A percentile compares a stretch with the other conserved stretches of the same genome.
Evolutionary conservation across 2,888 invertebrate species (phyloP).

Genomic region (Coleophora deauratella): DNA sequence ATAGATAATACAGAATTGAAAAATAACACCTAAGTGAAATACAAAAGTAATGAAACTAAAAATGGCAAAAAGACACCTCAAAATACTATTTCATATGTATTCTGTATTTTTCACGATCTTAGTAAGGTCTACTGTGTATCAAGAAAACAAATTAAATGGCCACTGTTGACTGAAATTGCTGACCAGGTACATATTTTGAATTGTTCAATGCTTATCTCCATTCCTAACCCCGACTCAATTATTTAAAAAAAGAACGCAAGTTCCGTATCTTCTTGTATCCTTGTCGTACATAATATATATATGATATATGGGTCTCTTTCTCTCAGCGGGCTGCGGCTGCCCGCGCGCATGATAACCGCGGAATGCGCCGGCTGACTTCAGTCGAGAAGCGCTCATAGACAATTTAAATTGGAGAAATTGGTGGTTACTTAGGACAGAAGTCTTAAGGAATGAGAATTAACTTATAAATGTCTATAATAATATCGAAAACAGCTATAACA

Average conservation of each 20-base stretch:
- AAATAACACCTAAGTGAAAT: too few species aligned
- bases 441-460: too few species aligned
- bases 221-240: slow-evolving; percentile 65
- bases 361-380: slow-evolving; percentile 72
- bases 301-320: slow-evolving; percentile 38
- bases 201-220: slow-evolving; percentile 66
- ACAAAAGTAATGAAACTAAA: too few species aligned
- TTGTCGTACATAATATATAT: slow-evolving; percentile 43
- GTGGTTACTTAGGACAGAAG: slow-evolving; percentile 40
- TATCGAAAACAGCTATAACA: too few species aligned
- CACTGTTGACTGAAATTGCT: slow-evolving; percentile 59
- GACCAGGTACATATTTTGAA: slow-evolving; percentile 60
- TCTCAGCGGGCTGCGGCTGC: slow-evolving; percentile 37
- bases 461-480: too few species aligned
- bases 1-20: too few species aligned
- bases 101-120: too few species aligned
- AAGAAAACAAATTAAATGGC: slow-evolving; percentile 58
- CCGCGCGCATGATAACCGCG: slow-evolving; percentile 62
- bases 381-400: slow-evolving; percentile 67
- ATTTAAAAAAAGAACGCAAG: slow-evolving; percentile 65
- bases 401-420: slow-evolving; percentile 72
- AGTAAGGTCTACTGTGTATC: too few species aligned
- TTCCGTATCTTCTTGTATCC: slow-evolving; percentile 42
- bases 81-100: too few species aligned
- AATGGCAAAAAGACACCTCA: too few species aligned